These are phyloP conservation scores for Xylota sylvarum DNA, from an alignment of 2,888 invertebrate species.

Conservation along the genomic window DNA sequence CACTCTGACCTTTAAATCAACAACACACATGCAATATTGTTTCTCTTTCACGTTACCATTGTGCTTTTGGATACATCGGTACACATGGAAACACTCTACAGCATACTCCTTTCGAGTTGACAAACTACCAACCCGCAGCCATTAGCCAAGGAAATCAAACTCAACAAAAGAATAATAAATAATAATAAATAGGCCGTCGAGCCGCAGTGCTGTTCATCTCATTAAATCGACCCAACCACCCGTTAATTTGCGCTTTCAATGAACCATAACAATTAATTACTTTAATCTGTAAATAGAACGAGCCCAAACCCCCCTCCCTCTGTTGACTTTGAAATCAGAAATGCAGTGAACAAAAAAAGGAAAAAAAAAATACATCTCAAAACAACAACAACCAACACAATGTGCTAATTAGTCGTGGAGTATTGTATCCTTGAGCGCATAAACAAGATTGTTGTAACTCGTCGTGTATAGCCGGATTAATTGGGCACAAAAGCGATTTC, in stretches of 20 bases:
- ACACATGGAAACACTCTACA: not conserved
- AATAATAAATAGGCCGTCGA: not conserved
- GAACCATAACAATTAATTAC: conserved; percentile 42
- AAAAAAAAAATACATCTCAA: conserved; percentile 6
- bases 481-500: conserved; percentile 44
- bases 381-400: conserved; percentile 23
- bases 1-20: conserved; percentile 23
- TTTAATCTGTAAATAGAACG: conserved; percentile 26
- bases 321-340: conserved; percentile 46
- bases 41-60: not conserved
- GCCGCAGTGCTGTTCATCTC: conserved; percentile 14
- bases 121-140: not conserved
- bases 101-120: not conserved
- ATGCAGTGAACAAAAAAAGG: conserved; percentile 15
- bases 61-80: not conserved
- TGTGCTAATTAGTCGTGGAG: conserved; percentile 53
- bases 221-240: conserved; percentile 31
- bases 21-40: conserved; percentile 10
- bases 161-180: not conserved
- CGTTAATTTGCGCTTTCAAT: conserved; percentile 31
- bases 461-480: conserved; percentile 48
- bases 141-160: not conserved
- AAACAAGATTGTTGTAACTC: conserved; percentile 36
- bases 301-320: not conserved
- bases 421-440: conserved; percentile 22